A percentile compares a stretch with the other conserved stretches of the same genome.
phyloP scores from a whole-genome alignment of 2,113 vertebrate species.

The Myiagra hebetior region DNA sequence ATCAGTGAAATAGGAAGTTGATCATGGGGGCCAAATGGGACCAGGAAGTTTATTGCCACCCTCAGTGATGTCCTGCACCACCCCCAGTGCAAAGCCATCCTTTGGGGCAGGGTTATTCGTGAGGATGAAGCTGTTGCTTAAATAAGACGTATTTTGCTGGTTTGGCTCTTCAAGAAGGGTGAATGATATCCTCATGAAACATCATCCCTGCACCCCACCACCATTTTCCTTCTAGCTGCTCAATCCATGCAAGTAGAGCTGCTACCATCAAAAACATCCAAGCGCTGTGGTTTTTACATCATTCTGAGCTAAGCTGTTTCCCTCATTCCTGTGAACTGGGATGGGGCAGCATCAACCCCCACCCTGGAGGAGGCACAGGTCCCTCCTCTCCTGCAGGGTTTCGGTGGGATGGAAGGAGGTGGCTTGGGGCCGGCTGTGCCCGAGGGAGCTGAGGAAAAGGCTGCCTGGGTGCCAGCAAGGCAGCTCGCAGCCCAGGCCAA shows the following conservation, averaged over 20 bases:
- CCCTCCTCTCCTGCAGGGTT: neutral
- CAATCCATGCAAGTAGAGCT: accelerated
- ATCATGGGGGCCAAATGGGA: accelerated
- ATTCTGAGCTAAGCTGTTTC: neutral
- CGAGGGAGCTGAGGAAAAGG: neutral
- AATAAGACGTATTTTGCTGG: neutral
- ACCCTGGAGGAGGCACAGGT: neutral
- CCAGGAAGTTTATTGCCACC: accelerated
- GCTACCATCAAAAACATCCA: neutral
- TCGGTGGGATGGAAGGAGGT: neutral
- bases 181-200: neutral
- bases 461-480: slow-evolving; percentile 1
- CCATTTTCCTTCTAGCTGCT: neutral
- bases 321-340: neutral
- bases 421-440: accelerated
- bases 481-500: slow-evolving; percentile 18
- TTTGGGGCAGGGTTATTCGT: neutral
- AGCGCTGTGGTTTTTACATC: neutral
- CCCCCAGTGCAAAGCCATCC: neutral
- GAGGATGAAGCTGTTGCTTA: neutral
- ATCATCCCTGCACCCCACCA: neutral
- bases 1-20: neutral
- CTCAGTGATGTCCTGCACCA: neutral
- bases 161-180: neutral
- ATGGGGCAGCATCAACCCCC: neutral